Conservation (phyloP, 2,113 vertebrate species). For the Poicephalus gulielmi region DNA sequence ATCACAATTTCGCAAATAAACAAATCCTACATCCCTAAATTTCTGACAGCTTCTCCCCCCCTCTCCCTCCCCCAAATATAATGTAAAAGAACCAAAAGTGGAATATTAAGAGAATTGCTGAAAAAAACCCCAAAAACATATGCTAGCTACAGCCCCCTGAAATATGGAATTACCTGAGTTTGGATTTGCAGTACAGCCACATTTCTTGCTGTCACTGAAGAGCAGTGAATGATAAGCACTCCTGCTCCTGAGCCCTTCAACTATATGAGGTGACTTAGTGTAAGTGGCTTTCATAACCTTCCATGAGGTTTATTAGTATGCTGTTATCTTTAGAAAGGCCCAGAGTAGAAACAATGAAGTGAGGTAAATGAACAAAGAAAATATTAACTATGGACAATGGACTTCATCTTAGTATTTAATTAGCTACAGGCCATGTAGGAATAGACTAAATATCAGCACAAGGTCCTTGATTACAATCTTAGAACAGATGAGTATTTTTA, state of each 20-base stretch:
- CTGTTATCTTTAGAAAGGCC: constrained; percentile 11
- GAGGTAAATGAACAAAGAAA: constrained; percentile 23
- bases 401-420: constrained; percentile 72
- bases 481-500: constrained; percentile 75
- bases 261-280: accelerated
- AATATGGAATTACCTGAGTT: not conserved
- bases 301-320: not conserved
- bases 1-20: not conserved
- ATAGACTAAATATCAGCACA: constrained; percentile 65
- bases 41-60: not conserved
- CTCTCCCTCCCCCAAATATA: not conserved
- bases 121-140: not conserved
- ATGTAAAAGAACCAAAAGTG: not conserved
- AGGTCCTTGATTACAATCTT: constrained; percentile 74
- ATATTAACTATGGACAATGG: constrained; percentile 48
- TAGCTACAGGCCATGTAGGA: constrained; percentile 67
- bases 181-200: not conserved
- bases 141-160: not conserved
- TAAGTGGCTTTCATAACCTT: not conserved
- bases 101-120: not conserved
- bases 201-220: not conserved
- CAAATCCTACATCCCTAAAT: not conserved
- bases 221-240: not conserved
- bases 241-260: not conserved
- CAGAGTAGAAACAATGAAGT: not conserved